Percentiles rank a stretch among this genome's conserved stretches.
Conservation (phyloP, 2,113 vertebrate species). For the Rhagologus leucostigma region DNA sequence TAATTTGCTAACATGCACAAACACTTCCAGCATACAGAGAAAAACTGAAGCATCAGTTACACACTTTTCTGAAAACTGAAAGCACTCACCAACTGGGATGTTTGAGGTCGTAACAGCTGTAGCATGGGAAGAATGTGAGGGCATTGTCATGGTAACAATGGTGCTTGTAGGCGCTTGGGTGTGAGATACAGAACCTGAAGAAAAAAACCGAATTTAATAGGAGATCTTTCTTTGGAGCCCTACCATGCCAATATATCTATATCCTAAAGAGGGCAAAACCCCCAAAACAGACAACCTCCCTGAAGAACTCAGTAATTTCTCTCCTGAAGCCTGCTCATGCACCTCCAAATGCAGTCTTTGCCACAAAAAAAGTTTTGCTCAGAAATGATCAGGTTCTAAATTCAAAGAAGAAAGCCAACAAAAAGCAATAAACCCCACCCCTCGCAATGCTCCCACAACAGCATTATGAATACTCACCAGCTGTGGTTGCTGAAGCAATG, state of each 20-base stretch:
- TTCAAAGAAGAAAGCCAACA: background rate
- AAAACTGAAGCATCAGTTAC: background rate
- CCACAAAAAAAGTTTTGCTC: background rate
- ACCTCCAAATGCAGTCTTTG: background rate
- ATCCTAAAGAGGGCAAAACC: background rate
- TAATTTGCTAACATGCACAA: background rate
- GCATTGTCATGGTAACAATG: slow-evolving; percentile 96
- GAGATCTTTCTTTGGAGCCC: background rate
- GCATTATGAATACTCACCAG: slow-evolving; percentile 73
- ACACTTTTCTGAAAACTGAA: background rate
- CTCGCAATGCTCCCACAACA: background rate
- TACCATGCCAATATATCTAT: background rate
- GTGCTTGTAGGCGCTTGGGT: slow-evolving; percentile 90
- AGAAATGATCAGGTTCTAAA: background rate
- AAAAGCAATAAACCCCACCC: background rate
- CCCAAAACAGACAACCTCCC: background rate
- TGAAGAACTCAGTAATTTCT: background rate
- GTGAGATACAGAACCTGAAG: slow-evolving; percentile 86
- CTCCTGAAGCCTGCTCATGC: background rate
- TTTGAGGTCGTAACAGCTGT: slow-evolving; percentile 93
- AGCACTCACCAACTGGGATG: slow-evolving; percentile 92
- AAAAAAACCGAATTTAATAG: background rate
- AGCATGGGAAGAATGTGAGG: slow-evolving; percentile 96
- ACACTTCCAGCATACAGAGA: background rate
- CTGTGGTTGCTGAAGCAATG: slow-evolving; percentile 87